Evolutionary conservation across 2,888 invertebrate species (phyloP), one percentile per base, ranked within the genome.

Genomic region (Drosophila testacea): DNA sequence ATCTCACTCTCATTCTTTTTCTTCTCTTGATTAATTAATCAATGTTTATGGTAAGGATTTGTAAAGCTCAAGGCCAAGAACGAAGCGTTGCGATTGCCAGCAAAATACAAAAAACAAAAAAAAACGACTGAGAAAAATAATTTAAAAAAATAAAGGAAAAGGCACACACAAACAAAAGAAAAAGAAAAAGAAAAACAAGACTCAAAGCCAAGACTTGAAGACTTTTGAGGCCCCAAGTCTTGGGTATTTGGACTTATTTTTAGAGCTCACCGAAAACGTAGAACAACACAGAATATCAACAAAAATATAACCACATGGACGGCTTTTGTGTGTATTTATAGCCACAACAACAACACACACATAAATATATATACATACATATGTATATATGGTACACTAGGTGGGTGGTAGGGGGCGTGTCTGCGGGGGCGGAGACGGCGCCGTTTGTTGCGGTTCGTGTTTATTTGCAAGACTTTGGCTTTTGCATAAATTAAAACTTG

Each of bases 401-500:
- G 68, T 77, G 78, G 78, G 62, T 73, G 68, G 56, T 13, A 27
- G 69, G 34, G 51, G 55, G 57, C 61, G 54, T 64, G 69, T 50
- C 59, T 44, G n/a, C 28, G 47, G 16, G 7, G 46, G 28, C 54
- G 41, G 16, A 28, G 38, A 47, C 38, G 62, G 27, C 54, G 48
- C 22, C 47, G 28, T 54, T 56, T 56, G 32, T 64, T 61, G 61
- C 41, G 34, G 30, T 54, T 55, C 22, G 51, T 67, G 62, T 69
- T 51, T 77, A 48, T 73, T 67, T 61, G 38, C 52, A 36, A 44
- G 50, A 30, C 47, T 59, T 68, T 55, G 44, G 34, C 60, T 63
- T 74, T 83, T 70, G 77, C 70, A 73, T 77, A 73, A 73, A 81
- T 73, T 73, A 61, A 67, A 73, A 57, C 61, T 71, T 70, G 69